These are phyloP conservation scores for Proterorhinus semilunaris DNA, from an alignment of 2,113 vertebrate genomes.

Conservation along the genomic window DNA sequence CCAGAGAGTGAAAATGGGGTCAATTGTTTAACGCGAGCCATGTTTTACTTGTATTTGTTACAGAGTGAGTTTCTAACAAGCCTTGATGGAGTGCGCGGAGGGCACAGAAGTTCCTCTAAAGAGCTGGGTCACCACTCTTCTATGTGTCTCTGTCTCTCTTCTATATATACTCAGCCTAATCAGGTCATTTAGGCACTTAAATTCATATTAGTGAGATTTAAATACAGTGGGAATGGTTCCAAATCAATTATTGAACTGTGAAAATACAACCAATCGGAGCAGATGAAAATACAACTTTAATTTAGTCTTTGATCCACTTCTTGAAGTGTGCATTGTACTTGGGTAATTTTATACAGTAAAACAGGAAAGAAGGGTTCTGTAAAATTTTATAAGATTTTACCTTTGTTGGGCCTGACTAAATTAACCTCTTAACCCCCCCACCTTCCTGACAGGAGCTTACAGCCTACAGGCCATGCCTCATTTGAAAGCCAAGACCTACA, in stretches of 20 bases:
- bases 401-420: too few species aligned
- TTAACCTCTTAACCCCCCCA: too few species aligned
- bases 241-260: not conserved
- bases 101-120: constrained; percentile 14
- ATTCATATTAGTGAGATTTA: not conserved
- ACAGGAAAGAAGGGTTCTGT: not conserved
- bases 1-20: constrained; percentile 64
- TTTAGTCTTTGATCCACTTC: not conserved
- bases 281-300: not conserved
- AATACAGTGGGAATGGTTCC: constrained; percentile 3
- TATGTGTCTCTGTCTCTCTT: constrained; percentile 17
- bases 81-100: constrained; percentile 25
- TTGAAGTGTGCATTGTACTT: not conserved
- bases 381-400: too few species aligned
- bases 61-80: constrained; percentile 46
- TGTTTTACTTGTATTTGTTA: constrained; percentile 54
- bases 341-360: not conserved
- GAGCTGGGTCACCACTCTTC: constrained; percentile 32
- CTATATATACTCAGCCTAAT: constrained; percentile 32
- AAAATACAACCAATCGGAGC: not conserved
- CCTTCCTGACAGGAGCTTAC: too few species aligned
- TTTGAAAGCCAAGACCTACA: too few species aligned
- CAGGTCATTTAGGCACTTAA: constrained; percentile 40
- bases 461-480: too few species aligned
- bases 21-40: constrained; percentile 57